Percentiles rank a stretch among this genome's conserved stretches.
These are phyloP conservation scores for Colossoma macropomum DNA, from an alignment of 2,113 vertebrate species.

Conservation along the genomic window DNA sequence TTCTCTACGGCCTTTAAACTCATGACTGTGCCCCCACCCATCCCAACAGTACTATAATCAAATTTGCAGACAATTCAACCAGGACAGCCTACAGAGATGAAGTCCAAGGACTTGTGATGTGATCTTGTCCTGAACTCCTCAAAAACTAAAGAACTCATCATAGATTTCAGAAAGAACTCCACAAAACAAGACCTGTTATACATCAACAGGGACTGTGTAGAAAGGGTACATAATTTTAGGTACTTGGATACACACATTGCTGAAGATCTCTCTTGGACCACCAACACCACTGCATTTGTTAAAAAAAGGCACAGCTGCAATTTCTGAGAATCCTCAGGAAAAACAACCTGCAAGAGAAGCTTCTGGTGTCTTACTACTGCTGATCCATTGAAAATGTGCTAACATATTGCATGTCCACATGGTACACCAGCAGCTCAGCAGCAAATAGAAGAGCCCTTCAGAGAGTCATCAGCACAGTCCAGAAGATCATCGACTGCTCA, in stretches of 20 bases:
- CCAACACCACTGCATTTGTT: no score
- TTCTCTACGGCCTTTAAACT: background rate
- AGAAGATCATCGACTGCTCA: background rate
- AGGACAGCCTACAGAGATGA: background rate
- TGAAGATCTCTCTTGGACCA: no score
- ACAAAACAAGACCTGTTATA: background rate
- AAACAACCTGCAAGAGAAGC: no score
- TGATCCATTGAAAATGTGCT: no score
- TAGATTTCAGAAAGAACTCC: background rate
- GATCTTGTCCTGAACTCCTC: background rate
- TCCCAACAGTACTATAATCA: background rate
- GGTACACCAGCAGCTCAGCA: background rate
- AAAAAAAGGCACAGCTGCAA: no score
- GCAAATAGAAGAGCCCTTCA: background rate
- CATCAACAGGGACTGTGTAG: background rate
- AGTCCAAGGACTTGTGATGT: background rate
- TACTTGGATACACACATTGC: no score
- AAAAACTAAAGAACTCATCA: no score
- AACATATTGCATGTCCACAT: no score
- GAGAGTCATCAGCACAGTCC: background rate
- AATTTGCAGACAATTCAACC: background rate
- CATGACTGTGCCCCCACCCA: background rate
- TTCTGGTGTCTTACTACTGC: no score
- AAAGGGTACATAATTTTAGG: no score
- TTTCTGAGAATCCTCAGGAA: no score